Base-by-base conservation (phyloP, 2,888 invertebrate species). In the Sthenelais limicola region DNA sequence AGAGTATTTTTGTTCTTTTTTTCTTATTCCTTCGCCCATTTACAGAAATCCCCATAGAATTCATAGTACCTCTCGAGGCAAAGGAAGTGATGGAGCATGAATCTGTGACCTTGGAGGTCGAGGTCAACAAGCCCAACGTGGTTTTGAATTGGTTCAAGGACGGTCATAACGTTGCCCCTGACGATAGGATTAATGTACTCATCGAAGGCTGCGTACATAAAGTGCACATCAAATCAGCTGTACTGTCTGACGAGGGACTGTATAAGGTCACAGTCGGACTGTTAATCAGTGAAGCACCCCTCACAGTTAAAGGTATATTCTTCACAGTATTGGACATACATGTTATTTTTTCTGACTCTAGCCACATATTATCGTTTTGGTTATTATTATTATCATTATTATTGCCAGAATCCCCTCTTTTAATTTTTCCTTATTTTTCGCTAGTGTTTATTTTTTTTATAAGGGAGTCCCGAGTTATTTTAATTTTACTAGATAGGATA, bases 211-310 rank as follows among this genome's bases (percentile, higher is more conserved):
- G 82, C 74, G 58, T 69, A 38, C 74, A 78, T 43, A 54, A 79
- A 21, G 89, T 98, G 47, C 94, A 94, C 86, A 94, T 98, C 81
- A 93, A 94, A 83, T 93, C 96, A 78, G 92, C 94, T 49, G 91
- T 92, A 76, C 87, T 90, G 0, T 91, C 92, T 72, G 97, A 98
- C 88, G 92, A 91, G 58, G 96, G 94, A n/a, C 92, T 92, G 81
- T 98, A 97, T 86, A 92, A 94, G 0, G 95, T 96, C 83, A 80
- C 72, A 12, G 75, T 74, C 28, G 74, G 74, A 18, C 43, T 71
- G 7, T 68, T 80, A 18, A 71, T 74, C n/a, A 73, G 74, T 32
- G 71, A 72, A 28, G 79, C 71, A 0, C 38, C 24, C 24, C 70
- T 78, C 18, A 56, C 49, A 30, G 75, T 76, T 5, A 68, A 75